Conservation (phyloP, 2,113 vertebrate species). For the Boulengeromyrus knoepffleri region DNA sequence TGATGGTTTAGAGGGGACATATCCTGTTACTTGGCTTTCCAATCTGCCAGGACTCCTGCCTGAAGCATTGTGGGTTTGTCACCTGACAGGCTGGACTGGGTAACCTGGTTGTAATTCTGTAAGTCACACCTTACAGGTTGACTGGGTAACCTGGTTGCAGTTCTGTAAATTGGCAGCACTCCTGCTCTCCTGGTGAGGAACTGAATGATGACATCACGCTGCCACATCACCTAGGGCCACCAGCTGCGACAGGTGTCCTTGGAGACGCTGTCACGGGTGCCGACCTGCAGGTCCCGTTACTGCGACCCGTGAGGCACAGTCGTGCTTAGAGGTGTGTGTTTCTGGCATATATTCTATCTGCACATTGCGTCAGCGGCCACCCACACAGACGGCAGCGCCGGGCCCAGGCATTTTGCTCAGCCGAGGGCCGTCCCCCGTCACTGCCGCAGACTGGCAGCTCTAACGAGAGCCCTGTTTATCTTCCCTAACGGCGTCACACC, state of each 20-base stretch:
- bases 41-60: neutral
- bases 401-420: neutral
- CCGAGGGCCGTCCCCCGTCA: neutral
- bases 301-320: neutral
- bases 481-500: neutral
- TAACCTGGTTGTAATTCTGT: neutral
- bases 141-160: neutral
- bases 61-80: neutral
- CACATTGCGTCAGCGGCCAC: neutral
- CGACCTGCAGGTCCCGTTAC: neutral
- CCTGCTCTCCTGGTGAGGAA: neutral
- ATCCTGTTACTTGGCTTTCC: neutral
- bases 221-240: neutral
- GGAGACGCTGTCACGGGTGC: neutral
- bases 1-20: neutral
- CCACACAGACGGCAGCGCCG: neutral
- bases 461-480: neutral
- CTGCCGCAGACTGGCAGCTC: neutral
- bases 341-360: neutral
- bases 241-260: neutral
- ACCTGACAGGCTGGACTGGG: neutral
- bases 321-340: neutral
- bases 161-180: neutral
- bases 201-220: neutral
- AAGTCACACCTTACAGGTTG: neutral